A percentile compares a stretch with the other conserved stretches of the same genome.
Conservation (phyloP, 1,140 invertebrate genomes). For the Atta cephalotes region DNA sequence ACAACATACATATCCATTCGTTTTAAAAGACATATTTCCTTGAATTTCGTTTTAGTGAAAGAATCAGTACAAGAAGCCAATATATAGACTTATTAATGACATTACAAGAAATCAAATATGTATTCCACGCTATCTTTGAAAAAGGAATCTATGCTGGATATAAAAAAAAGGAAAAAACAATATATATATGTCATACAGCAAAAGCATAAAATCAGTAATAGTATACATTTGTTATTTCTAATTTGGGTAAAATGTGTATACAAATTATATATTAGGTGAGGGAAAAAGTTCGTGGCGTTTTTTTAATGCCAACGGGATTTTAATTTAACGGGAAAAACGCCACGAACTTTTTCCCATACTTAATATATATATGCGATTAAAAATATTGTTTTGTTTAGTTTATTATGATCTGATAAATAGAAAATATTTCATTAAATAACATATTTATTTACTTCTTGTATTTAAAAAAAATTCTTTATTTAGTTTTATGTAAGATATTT, state of each 20-base stretch:
- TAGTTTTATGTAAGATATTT: neutral
- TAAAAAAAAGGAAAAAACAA: neutral
- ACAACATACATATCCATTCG: constrained; percentile 52
- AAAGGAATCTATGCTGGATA: constrained; percentile 69
- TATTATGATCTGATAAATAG: neutral
- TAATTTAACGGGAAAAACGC: too few relatives aligned
- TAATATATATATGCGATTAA: neutral
- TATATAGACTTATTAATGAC: constrained; percentile 9
- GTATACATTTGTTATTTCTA: neutral
- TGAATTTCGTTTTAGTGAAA: constrained; percentile 51
- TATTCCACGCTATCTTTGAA: constrained; percentile 57
- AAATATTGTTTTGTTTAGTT: neutral
- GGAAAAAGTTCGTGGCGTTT: too few relatives aligned
- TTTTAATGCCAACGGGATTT: too few relatives aligned
- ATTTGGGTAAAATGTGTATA: constrained; percentile 3
- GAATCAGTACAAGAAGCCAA: constrained; percentile 67
- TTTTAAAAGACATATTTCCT: constrained; percentile 44
- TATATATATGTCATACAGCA: neutral
- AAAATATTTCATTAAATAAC: neutral
- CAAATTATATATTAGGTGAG: neutral
- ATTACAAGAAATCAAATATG: constrained; percentile 41
- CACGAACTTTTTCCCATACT: too few relatives aligned
- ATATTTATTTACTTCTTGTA: neutral
- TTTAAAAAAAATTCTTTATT: neutral
- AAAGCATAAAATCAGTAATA: constrained; percentile 6